Base-by-base conservation (phyloP, 2,113 vertebrate species). In the Dunckerocampus dactyliophorus region DNA sequence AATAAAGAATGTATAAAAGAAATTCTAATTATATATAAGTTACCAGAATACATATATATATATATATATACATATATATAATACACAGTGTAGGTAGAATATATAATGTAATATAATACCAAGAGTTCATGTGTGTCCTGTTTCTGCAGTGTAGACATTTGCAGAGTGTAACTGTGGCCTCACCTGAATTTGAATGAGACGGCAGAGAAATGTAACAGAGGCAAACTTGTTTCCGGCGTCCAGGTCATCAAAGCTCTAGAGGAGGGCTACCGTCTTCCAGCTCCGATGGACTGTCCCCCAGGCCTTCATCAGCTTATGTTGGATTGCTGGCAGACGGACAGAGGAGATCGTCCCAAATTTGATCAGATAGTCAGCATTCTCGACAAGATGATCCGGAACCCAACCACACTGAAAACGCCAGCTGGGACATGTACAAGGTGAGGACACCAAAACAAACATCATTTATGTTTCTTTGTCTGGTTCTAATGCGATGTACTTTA, bases 191-290 rank as follows among this genome's bases (percentile, higher is more conserved):
- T 13, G 39, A 12, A 43, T 43, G 8, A 37, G 19, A 14, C 7
- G 19, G 12, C 19, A 7, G 54, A 13, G 34, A 39, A 21, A 21
- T 37, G 53, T 55, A 20, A 19, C 43, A 53, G 34, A 71, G 17
- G 24, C 13, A 3, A 3, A 63, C 4, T 82, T 28, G 56, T 64
- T 67, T 64, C 17, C 12, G 17, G 65, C 77, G 72, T 59, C 63
- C 84, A 99, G 97, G 97, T 99, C 74, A 99, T 99, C 83, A 99
- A 99, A 92, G 97, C 97, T 16, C 98, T 99, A 4, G 96, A 99
- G 88, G 97, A 99, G 87, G 96, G 96, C 70, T 99, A 98, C 82
- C 95, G 96, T 67, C 93, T 99, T 62, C 97, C 97, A 53, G 95
- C 97, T 20, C 97, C 96, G 65, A 99, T 98, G 96, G 97, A 99